Base-by-base conservation (phyloP, 1,140 invertebrate species). In the Plodia interpunctella region DNA sequence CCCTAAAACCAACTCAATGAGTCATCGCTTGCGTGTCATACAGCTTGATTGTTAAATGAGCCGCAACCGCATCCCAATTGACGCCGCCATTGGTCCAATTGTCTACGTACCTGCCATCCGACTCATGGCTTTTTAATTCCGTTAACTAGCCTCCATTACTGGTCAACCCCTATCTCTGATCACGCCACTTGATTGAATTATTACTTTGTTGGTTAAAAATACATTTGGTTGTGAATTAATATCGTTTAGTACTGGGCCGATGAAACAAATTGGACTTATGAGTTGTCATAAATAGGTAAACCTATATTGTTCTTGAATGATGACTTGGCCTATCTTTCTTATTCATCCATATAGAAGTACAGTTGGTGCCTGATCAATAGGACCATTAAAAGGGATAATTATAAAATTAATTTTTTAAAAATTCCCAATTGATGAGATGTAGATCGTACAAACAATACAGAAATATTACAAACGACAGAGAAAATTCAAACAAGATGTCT, bases 91-190 rank as follows among this genome's bases (percentile, higher is more conserved):
- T n/a, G n/a, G 51, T 18, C 15, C 28, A 56, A 57, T 56, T 51
- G 28, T 21, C 54, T 30, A 30, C 20, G 28, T 18, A n/a, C 56
- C 25, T 20, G 9, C 51, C 9, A n/a, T 60, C 50, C 52, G 52
- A 21, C 44, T 63, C 61, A 70, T 70, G 35, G 67, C 63, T 56
- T 65, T 70, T 70, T 66, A 66, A 70, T 70, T 61, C 55, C 28
- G 28, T 64, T 44, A 64, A 62, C 44, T 59, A 52, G 15, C 21
- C 10, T 35, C 28, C 50, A 59, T 59, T 59, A 32, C 18, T 55
- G 6, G 55, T 35, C 44, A 19, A 59, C 61, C 61, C 61, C 55
- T 59, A 66, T 66, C 35, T 20, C 38, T 13, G n/a, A 30, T 25
- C 9, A 51, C 49, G 5, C 21, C 51, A 25, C 17, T 25, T 21